These are phyloP conservation scores for Thamnophis sirtalis DNA, from an alignment of 2,113 vertebrate genomes.

Conservation along the genomic window DNA sequence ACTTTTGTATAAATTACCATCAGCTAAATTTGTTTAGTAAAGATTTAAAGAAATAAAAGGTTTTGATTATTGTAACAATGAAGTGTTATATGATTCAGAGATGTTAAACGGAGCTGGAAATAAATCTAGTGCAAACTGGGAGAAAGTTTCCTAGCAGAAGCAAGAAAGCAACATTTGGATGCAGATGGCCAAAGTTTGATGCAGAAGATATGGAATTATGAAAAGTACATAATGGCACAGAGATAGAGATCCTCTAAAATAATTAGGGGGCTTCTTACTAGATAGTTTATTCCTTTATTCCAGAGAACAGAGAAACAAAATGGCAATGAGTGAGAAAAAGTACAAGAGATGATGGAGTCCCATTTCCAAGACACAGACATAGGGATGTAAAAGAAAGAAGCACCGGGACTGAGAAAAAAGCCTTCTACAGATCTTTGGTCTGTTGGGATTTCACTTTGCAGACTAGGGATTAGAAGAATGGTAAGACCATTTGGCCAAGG, in stretches of 20 bases:
- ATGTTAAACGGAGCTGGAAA: neutral
- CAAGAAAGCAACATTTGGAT: neutral
- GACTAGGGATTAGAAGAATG: neutral
- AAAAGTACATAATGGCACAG: neutral
- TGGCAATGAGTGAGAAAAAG: neutral
- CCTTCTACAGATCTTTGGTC: neutral
- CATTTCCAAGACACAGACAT: neutral
- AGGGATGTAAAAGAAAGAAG: neutral
- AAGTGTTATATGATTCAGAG: neutral
- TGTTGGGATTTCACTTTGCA: neutral
- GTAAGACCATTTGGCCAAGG: neutral
- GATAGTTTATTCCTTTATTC: neutral
- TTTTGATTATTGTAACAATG: neutral
- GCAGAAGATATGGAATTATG: neutral
- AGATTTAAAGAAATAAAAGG: too few species aligned
- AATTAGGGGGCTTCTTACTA: neutral
- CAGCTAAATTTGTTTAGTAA: neutral
- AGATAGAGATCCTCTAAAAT: neutral
- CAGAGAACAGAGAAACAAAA: neutral
- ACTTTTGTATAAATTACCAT: neutral
- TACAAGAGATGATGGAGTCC: neutral
- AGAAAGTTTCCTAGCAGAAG: neutral
- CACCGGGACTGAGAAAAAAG: neutral
- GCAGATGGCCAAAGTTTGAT: neutral
- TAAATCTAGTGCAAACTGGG: neutral